Percentiles rank a stretch among this genome's conserved stretches.
These are phyloP conservation scores for Pimephales promelas DNA, from an alignment of 2,113 vertebrate species.

Conservation along the genomic window DNA sequence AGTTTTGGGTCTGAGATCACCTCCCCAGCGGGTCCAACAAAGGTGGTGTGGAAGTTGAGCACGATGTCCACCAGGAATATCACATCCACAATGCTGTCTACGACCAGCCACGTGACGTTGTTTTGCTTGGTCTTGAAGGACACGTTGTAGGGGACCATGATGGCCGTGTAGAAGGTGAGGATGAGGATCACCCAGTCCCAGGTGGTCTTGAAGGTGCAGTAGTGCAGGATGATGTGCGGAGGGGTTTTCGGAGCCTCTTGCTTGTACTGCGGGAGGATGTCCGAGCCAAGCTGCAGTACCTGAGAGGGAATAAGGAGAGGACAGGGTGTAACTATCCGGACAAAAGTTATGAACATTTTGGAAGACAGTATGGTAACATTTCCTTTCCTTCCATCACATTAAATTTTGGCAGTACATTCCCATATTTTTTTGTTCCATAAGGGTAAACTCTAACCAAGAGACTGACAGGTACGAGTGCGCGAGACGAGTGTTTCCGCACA, in stretches of 20 bases:
- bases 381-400: too few species aligned
- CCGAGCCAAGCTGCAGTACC: conserved; percentile 95
- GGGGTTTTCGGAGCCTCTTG: conserved; percentile 98
- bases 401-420: too few species aligned
- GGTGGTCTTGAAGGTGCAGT: conserved; percentile 97
- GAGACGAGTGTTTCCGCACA: not conserved
- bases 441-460: not conserved
- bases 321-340: not conserved
- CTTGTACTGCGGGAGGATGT: conserved; percentile 96
- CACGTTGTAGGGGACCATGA: conserved; percentile 97
- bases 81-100: conserved; percentile 96
- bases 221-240: conserved; percentile 96
- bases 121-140: conserved; percentile 99
- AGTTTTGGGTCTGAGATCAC: conserved; percentile 96
- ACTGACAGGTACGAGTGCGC: not conserved
- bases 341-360: not conserved
- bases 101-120: conserved; percentile 96
- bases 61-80: conserved; percentile 98
- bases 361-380: not conserved
- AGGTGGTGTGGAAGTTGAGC: conserved; percentile 97
- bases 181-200: conserved; percentile 99
- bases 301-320: conserved; percentile 61
- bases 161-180: conserved; percentile 96
- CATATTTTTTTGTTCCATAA: too few species aligned
- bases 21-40: conserved; percentile 94